Conservation (phyloP, 2,888 invertebrate species). For the Standfussiana lucernea region DNA sequence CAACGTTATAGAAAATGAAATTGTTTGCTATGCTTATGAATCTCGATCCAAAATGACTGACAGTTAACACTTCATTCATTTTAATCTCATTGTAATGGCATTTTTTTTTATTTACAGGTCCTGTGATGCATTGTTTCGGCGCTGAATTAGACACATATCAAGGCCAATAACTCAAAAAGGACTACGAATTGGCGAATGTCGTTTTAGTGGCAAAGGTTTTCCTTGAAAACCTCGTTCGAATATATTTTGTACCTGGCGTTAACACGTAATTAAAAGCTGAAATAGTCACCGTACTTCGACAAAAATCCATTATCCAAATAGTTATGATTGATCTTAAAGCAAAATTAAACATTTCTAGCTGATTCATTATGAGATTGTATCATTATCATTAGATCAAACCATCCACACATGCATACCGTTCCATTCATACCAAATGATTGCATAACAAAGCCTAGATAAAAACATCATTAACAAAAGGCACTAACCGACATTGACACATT, state of each 20-base stretch:
- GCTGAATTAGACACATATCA: not conserved
- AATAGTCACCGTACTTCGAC: not conserved
- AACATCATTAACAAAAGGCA: constrained; percentile 36
- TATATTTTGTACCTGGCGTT: not conserved
- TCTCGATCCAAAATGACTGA: constrained; percentile 17
- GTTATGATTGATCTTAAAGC: not conserved
- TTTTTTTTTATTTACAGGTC: constrained; percentile 27
- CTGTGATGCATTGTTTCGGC: not conserved
- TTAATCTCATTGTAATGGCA: constrained; percentile 5
- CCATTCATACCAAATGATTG: constrained; percentile 26
- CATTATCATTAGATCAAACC: not conserved
- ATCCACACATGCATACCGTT: constrained; percentile 2
- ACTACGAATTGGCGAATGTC: not conserved
- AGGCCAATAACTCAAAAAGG: not conserved
- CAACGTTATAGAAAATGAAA: constrained; percentile 24
- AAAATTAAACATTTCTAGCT: not conserved
- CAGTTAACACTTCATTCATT: constrained; percentile 24
- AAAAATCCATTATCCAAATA: not conserved
- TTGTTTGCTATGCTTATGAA: constrained; percentile 24
- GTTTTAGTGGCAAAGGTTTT: not conserved
- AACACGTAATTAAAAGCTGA: not conserved
- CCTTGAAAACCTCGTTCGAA: not conserved
- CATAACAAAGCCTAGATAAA: constrained; percentile 19
- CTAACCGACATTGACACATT: constrained; percentile 57
- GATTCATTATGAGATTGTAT: not conserved